Evolutionary conservation across 1,140 invertebrate genomes (phyloP).

Genomic region (Drosophila lowei): DNA sequence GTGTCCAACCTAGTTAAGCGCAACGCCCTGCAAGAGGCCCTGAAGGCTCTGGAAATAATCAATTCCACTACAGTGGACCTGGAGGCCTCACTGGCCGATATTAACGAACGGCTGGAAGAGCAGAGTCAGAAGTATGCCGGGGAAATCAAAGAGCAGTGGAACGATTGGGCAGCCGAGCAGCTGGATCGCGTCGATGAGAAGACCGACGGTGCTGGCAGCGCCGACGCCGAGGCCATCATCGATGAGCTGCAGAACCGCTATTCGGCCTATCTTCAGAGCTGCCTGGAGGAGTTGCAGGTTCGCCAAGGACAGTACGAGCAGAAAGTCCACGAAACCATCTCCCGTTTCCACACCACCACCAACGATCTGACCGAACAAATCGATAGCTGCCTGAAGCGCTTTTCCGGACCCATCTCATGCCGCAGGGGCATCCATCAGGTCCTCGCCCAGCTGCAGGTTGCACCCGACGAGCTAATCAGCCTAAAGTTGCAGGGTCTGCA

Average conservation of each 20-base stretch:
- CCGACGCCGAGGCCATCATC: constrained; percentile 25
- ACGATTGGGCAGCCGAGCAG: constrained; percentile 36
- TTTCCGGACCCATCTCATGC: background rate
- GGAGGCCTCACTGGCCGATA: background rate
- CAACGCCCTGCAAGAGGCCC: constrained; percentile 2
- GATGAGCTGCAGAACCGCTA: constrained; percentile 8
- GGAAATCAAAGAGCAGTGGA: constrained; percentile 7
- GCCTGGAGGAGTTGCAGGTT: constrained; percentile 28
- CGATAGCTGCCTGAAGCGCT: constrained; percentile 4
- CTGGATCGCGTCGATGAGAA: constrained; percentile 27
- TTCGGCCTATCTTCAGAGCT: background rate
- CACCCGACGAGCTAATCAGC: background rate
- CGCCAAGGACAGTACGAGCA: constrained; percentile 15
- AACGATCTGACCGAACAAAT: constrained; percentile 8
- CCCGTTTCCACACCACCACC: constrained; percentile 3
- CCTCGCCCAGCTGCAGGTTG: background rate
- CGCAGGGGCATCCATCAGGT: constrained; percentile 1
- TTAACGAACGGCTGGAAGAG: constrained; percentile 12
- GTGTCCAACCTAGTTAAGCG: background rate
- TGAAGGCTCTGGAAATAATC: constrained; percentile 14
- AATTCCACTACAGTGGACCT: constrained; percentile 1
- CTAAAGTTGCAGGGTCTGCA: constrained; percentile 9
- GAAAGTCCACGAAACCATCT: constrained; percentile 11
- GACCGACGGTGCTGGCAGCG: constrained; percentile 15
- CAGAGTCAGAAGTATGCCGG: constrained; percentile 1